Conservation (phyloP, 2,113 vertebrate genomes). For the Mustelus asterias region DNA sequence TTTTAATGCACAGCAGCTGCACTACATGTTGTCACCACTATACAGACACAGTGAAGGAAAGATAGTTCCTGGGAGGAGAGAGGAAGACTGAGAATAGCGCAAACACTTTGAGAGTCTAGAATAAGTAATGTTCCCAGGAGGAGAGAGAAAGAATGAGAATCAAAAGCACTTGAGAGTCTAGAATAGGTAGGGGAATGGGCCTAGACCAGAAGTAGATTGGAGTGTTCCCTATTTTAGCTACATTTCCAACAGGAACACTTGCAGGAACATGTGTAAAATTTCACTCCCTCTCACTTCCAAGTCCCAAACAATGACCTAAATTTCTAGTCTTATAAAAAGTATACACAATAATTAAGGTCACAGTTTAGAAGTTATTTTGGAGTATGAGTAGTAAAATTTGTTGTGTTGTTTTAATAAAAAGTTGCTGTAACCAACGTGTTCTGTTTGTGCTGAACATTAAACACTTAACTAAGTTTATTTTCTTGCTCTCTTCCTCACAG, state of each 20-base stretch:
- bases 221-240: not conserved
- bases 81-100: too few relatives aligned
- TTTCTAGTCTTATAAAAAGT: not conserved
- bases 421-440: not conserved
- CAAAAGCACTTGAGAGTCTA: not conserved
- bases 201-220: not conserved
- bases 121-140: too few relatives aligned
- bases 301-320: not conserved
- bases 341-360: not conserved
- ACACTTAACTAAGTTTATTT: conserved; percentile 28
- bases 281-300: not conserved
- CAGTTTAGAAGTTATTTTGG: not conserved
- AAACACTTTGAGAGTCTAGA: not conserved
- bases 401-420: not conserved
- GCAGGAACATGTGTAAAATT: not conserved
- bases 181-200: not conserved
- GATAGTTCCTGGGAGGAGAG: not conserved
- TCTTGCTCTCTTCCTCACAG: conserved; percentile 58
- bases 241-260: not conserved
- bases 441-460: not conserved
- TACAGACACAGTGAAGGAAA: not conserved
- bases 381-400: not conserved
- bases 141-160: not conserved
- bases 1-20: not conserved
- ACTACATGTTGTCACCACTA: not conserved